Evolutionary conservation across 2,888 invertebrate species (phyloP), one percentile per base, ranked within the genome.

Genomic region (Perizoma flavofasciatum): DNA sequence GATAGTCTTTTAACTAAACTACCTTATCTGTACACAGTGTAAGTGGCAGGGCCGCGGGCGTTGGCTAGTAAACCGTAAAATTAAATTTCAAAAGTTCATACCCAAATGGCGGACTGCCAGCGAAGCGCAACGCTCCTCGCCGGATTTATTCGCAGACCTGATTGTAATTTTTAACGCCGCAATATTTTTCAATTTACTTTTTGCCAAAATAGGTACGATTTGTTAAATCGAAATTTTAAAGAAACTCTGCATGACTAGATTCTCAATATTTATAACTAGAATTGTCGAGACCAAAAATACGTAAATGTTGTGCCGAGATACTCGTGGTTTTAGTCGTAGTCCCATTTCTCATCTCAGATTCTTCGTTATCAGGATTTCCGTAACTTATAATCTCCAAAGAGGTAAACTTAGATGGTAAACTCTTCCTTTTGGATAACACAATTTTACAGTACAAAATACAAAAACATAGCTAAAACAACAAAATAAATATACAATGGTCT

Each of bases 121-220:
- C 55, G 64, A 65, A 61, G 52, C 44, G 55, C 61, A 65, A 58
- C 61, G 63, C 57, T 67, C 63, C 61, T 53, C 63, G 49, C 39
- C 49, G 57, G 64, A 69, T 67, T 67, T 67, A 67, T 67, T 56
- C 65, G 58, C 49, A 50, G 50, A 50, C 58, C 51, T 67, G 69
- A 67, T 69, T 69, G 66, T 69, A 67, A 69, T 69, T 69, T 67
- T 67, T 63, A 67, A 67, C 66, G 65, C 63, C 60, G 67, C 66
- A 66, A 69, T 67, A 67, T 69, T 69, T 69, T 69, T 66, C 67
- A 66, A 69, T 69, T 69, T 69, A 62, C 61, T 63, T 61, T 61
- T 69, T 60, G 69, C 59, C 56, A 58, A 59, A 56, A 58, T 66
- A 59, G 22, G 7, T 37, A 37, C 48, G 62, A 55, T 55, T 61